phyloP scores from a whole-genome alignment of 1,140 invertebrate species.

The Dolichoris vasculosae region DNA sequence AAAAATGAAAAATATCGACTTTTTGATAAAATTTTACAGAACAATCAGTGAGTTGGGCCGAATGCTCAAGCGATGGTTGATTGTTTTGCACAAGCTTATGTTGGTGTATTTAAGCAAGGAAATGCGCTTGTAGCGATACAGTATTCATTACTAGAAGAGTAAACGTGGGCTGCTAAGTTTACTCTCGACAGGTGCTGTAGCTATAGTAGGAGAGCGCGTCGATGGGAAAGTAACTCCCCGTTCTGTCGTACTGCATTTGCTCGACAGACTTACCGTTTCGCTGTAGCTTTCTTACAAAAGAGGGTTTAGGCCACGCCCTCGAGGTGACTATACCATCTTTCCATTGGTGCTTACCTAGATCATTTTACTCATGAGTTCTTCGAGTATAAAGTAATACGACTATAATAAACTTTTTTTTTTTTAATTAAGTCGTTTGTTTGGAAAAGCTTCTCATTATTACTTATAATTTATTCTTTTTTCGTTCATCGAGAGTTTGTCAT shows the following conservation, averaged over 20 bases:
- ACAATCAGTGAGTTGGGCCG: background rate
- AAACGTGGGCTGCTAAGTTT: background rate
- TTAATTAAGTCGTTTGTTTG: too few relatives aligned
- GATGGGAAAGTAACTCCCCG: slow-evolving; percentile 21
- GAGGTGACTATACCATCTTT: background rate
- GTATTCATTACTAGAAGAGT: slow-evolving; percentile 8
- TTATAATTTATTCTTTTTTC: too few relatives aligned
- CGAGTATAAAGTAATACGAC: too few relatives aligned
- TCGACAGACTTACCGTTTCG: background rate
- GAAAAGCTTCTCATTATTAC: too few relatives aligned
- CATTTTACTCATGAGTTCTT: background rate
- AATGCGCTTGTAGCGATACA: background rate
- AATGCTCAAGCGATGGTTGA: background rate
- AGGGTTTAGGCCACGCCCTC: slow-evolving; percentile 3
- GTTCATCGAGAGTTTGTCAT: too few relatives aligned
- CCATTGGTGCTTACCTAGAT: background rate
- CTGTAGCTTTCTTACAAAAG: slow-evolving; percentile 9
- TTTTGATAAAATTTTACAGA: background rate
- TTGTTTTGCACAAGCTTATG: background rate
- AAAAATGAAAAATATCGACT: background rate
- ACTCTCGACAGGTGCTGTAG: slow-evolving; percentile 7
- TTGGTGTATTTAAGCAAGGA: background rate
- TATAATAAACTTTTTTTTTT: too few relatives aligned
- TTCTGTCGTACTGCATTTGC: slow-evolving; percentile 14
- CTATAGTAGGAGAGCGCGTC: background rate